These are phyloP conservation scores for Zelostemma sp. DNA, from an alignment of 1,140 invertebrate species.

Conservation along the genomic window DNA sequence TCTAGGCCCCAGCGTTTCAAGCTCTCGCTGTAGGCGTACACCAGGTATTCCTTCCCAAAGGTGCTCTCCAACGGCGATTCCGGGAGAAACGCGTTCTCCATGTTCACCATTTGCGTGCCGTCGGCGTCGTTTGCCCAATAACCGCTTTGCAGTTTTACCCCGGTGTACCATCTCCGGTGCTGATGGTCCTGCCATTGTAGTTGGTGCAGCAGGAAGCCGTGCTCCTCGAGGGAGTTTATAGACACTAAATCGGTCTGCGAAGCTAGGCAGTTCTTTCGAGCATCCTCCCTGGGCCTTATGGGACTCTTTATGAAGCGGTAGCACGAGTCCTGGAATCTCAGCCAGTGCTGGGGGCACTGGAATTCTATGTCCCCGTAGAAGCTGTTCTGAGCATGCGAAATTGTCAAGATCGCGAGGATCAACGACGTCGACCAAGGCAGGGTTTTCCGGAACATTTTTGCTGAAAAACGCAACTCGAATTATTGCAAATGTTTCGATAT, in stretches of 20 bases:
- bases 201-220: constrained; percentile 85
- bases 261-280: constrained; percentile 83
- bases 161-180: constrained; percentile 88
- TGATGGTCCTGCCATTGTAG: constrained; percentile 86
- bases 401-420: neutral
- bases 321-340: constrained; percentile 81
- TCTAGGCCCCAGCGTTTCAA: constrained; percentile 87
- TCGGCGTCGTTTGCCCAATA: constrained; percentile 90
- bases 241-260: constrained; percentile 85
- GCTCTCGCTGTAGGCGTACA: constrained; percentile 79
- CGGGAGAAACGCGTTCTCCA: constrained; percentile 87
- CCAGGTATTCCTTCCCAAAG: constrained; percentile 72
- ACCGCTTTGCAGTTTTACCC: constrained; percentile 78
- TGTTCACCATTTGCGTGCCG: constrained; percentile 78
- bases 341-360: constrained; percentile 87
- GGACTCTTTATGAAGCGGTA: constrained; percentile 92
- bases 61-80: constrained; percentile 66
- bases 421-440: neutral
- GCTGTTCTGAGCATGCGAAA: constrained; percentile 43
- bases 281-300: constrained; percentile 81
- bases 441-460: neutral
- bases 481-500: neutral
- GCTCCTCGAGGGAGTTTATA: constrained; percentile 86
- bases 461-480: neutral
- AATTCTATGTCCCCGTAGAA: constrained; percentile 58